Evolutionary conservation across 2,888 invertebrate species (phyloP).

Genomic region (Idaea aversata): DNA sequence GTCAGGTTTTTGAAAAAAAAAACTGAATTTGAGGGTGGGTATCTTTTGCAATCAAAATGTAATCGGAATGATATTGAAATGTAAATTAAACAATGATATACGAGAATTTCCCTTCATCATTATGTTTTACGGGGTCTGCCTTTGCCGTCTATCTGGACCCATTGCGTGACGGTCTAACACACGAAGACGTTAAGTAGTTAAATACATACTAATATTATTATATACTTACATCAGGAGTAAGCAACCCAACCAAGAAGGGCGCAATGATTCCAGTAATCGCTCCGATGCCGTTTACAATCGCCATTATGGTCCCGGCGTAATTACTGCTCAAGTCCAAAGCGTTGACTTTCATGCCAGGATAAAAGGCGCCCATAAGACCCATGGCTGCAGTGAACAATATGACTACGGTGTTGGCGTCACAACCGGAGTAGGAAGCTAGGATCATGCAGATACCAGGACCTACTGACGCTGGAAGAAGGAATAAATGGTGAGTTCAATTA

Average conservation of each 20-base stretch:
- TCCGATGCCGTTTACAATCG: conserved; percentile 85
- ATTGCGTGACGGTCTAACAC: too few relatives aligned
- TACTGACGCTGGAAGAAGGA: conserved; percentile 76
- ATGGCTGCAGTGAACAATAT: conserved; percentile 83
- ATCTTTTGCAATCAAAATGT: too few relatives aligned
- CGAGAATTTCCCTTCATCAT: too few relatives aligned
- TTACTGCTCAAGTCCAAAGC: conserved; percentile 84
- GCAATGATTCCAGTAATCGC: conserved; percentile 86
- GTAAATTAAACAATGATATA: too few relatives aligned
- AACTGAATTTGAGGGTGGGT: too few relatives aligned
- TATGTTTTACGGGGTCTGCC: too few relatives aligned
- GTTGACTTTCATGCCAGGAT: conserved; percentile 86
- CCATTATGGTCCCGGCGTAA: conserved; percentile 85
- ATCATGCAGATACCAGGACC: conserved; percentile 85
- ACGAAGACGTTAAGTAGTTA: background rate
- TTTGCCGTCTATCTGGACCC: too few relatives aligned
- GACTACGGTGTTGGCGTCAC: conserved; percentile 81
- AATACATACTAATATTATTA: background rate
- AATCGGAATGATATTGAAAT: too few relatives aligned
- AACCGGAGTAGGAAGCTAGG: conserved; percentile 84
- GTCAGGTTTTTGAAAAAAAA: too few relatives aligned
- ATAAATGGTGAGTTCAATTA: background rate
- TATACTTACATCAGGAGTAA: conserved; percentile 82
- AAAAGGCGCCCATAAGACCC: conserved; percentile 86
- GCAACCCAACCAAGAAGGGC: conserved; percentile 83